Base-by-base conservation (phyloP, 2,113 vertebrate species). In the Peucedramus taeniatus region DNA sequence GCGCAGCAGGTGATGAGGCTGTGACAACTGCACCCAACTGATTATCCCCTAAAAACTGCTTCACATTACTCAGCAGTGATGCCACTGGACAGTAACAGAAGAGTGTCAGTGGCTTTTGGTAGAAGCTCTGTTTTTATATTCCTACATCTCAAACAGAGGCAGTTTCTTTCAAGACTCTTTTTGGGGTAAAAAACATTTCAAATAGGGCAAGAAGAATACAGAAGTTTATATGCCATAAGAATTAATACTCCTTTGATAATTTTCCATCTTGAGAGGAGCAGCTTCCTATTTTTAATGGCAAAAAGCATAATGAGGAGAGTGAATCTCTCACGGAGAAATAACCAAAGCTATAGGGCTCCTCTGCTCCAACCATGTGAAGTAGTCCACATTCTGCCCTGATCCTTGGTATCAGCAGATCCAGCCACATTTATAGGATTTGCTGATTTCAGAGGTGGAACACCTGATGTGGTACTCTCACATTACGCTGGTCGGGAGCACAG, bases 41-140 rank as follows among this genome's bases (percentile, higher is more conserved):
- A 94, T 86, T 74, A 83, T 87, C 90, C 69, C 70, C 85, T 90
- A 28, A 64, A 94, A 95, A 90, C 93, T 92, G 90, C 76, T 84
- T 93, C 51, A 88, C 96, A 92, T 97, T 96, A 82, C 93, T 96
- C 91, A 92, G 83, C 83, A 93, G 92, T 96, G 93, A 96, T 95
- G 92, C 90, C 94, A 96, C 76, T 51, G 72, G 31, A 74, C 92
- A 42, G 76, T 75, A 90, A 94, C 75, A 79, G 94, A 93, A 63
- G 30, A 6, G 71, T 63, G 93, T 9, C 0, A 0, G 28, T 72
- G 53, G 26, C 28, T 65, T 76, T 84, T 96, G 81, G 23, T 45
- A 31, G 42, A 44, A 90, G 42, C 47, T 90, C 91, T 24, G 22
- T 26, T 45, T 91, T 35, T 50, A 66, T 54, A 26, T 47, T 59